phyloP scores from a whole-genome alignment of 1,140 invertebrate species.

The Propsilocerus akamusi region DNA sequence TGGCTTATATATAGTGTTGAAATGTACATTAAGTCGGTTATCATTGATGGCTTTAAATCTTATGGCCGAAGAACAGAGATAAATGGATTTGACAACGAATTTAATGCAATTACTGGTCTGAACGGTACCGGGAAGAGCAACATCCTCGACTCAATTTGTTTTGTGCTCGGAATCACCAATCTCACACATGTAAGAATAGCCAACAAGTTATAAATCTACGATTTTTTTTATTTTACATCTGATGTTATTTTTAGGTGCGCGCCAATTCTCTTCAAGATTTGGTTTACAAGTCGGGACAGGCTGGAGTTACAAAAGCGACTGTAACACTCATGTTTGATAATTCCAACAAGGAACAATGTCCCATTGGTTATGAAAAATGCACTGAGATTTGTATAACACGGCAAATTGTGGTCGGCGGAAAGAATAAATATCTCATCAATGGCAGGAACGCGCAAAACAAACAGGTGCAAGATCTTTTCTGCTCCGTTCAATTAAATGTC shows the following conservation, averaged over 20 bases:
- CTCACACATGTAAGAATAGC: slow-evolving; percentile 55
- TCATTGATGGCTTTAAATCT: slow-evolving; percentile 96
- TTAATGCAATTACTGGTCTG: slow-evolving; percentile 96
- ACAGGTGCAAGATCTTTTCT: slow-evolving; percentile 84
- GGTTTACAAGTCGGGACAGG: slow-evolving; percentile 95
- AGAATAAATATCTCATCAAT: slow-evolving; percentile 92
- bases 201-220: not conserved
- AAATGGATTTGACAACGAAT: slow-evolving; percentile 83
- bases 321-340: slow-evolving; percentile 97
- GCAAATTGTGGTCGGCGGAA: slow-evolving; percentile 63
- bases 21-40: slow-evolving; percentile 91
- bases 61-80: slow-evolving; percentile 88
- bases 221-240: slow-evolving; percentile 1
- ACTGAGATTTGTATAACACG: slow-evolving; percentile 87
- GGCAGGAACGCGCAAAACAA: slow-evolving; percentile 79
- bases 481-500: slow-evolving; percentile 92
- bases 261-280: slow-evolving; percentile 81
- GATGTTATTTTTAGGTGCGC: slow-evolving; percentile 44
- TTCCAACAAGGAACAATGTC: slow-evolving; percentile 58
- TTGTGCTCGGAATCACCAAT: slow-evolving; percentile 92
- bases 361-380: slow-evolving; percentile 81
- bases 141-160: slow-evolving; percentile 95
- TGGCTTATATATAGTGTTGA: slow-evolving; percentile 11
- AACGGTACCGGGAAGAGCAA: slow-evolving; percentile 99
- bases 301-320: slow-evolving; percentile 86